phyloP scores from a whole-genome alignment of 2,888 invertebrate genomes.

The Julus scandinavius region DNA sequence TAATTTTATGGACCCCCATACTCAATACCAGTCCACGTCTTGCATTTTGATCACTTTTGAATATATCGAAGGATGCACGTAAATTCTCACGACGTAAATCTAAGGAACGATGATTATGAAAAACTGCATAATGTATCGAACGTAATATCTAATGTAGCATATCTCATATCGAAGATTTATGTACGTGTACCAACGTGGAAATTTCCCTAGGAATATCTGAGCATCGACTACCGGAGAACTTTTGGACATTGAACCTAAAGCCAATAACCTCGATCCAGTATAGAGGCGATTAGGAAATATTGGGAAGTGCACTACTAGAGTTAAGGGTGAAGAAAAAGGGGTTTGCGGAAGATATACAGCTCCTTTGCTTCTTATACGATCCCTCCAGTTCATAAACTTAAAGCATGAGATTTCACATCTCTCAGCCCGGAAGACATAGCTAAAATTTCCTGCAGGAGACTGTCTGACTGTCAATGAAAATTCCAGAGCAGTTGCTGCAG shows the following conservation, averaged over 20 bases:
- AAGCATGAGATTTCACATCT: neutral
- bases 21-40: neutral
- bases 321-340: neutral
- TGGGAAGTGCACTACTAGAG: neutral
- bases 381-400: neutral
- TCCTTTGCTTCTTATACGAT: neutral
- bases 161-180: neutral
- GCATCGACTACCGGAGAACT: neutral
- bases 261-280: conserved; percentile 43
- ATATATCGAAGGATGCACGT: neutral
- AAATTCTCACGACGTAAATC: neutral
- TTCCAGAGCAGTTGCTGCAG: neutral
- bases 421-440: conserved; percentile 21
- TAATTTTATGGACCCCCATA: neutral
- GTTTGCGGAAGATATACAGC: neutral
- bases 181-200: neutral
- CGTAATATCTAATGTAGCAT: conserved; percentile 22
- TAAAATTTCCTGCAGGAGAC: neutral
- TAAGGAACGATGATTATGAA: neutral
- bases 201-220: neutral
- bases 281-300: conserved; percentile 11
- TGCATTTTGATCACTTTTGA: neutral
- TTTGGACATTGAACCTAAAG: conserved; percentile 45
- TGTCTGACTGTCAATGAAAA: conserved; percentile 16
- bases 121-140: neutral